Base-by-base conservation (phyloP, 2,113 vertebrate genomes). In the Trachemys scripta region DNA sequence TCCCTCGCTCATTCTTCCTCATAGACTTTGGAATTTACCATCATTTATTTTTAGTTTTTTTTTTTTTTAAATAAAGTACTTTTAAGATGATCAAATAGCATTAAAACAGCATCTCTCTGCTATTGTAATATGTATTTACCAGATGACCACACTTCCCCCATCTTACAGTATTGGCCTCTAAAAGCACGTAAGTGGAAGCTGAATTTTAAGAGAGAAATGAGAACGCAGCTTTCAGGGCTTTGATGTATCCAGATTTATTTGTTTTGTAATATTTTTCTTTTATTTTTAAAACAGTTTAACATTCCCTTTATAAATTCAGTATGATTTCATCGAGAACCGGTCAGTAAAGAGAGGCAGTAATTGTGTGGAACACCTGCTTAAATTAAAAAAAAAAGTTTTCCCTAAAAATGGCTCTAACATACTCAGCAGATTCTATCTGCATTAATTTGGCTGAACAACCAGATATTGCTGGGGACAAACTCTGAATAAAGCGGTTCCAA, bases 361-460 rank as follows among this genome's bases (percentile, higher is more conserved):
- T 84, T 95, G 96, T 78, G 84, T 8, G 62, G 93, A 97, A 97
- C 97, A 97, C 97, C 97, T 98, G 98, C 98, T 95, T 95, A 98
- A 98, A 98, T 95, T 57, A n/a, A 49, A 53, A 89, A 90, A 56
- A 95, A 90, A 97, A 93, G 69, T 95, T 96, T 81, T 84, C 38
- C 94, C 95, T 94, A 90, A 97, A 98, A 97, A 92, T 85, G 10
- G 1, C 96, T 90, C 88, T 86, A 95, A 96, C 4, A 88, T 83
- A 96, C 98, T 96, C 97, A 93, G 96, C 95, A 97, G 98, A 98
- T 97, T 96, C 94, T 96, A 97, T 98, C 98, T 97, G 96, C 97
- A 96, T 98, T 98, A 87, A 98, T 98, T 97, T 96, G 96, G 98
- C 56, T 79, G 97, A 98, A 98, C 97, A 97, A 98, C 97, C 96